Percentiles rank a stretch among this genome's conserved stretches.
Conservation (phyloP, 2,113 vertebrate species). For the Porphyrio hochstetteri region DNA sequence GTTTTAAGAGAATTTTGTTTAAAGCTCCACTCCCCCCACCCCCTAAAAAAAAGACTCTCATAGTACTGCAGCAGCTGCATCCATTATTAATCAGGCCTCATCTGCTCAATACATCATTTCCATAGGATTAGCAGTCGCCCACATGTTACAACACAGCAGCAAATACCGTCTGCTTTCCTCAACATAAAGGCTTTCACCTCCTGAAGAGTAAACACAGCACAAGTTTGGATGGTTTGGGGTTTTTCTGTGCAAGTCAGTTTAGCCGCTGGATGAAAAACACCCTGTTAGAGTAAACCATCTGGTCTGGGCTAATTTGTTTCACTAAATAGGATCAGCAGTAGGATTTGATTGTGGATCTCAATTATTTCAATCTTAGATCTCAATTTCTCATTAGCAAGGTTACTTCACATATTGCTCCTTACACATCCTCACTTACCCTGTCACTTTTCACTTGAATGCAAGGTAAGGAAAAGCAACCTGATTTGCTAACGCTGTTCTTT, state of each 20-base stretch:
- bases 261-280: not conserved
- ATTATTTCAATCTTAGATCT: not conserved
- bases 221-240: not conserved
- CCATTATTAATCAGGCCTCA: constrained; percentile 36
- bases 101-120: not conserved
- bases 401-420: not conserved
- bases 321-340: not conserved
- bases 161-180: not conserved
- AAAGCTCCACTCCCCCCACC: too few relatives aligned
- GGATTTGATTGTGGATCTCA: not conserved
- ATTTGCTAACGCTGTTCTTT: not conserved
- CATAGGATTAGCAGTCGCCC: not conserved
- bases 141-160: not conserved
- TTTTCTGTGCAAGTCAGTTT: not conserved
- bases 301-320: not conserved
- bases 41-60: not conserved
- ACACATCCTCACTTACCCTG: not conserved
- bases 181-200: not conserved
- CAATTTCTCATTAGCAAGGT: not conserved
- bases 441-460: not conserved
- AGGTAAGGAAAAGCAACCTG: not conserved
- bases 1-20: not conserved
- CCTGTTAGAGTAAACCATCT: not conserved
- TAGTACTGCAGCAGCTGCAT: not conserved
- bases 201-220: not conserved